A percentile compares a stretch with the other conserved stretches of the same genome.
phyloP scores from a whole-genome alignment of 2,797 vertebrate genomes.

The Artibeus jamaicensis region DNA sequence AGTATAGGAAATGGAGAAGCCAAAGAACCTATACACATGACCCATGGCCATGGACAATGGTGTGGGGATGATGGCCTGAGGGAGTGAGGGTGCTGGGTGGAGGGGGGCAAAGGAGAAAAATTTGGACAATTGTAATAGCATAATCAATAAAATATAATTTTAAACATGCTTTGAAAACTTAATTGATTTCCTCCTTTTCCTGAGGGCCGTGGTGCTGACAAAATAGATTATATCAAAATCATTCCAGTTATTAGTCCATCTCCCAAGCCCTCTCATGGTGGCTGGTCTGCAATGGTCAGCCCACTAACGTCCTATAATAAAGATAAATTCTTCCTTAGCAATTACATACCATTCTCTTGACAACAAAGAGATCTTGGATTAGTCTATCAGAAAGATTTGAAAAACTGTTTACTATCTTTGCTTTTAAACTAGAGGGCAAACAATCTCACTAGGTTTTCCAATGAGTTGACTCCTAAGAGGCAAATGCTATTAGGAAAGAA shows the following conservation, averaged over 20 bases:
- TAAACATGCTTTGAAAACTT: slow-evolving; percentile 57
- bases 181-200: slow-evolving; percentile 34
- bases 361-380: neutral
- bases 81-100: neutral
- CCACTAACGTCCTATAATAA: neutral
- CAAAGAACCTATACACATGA: too few species aligned
- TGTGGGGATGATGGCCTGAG: neutral
- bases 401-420: slow-evolving; percentile 26
- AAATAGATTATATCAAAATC: slow-evolving; percentile 47
- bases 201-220: slow-evolving; percentile 14
- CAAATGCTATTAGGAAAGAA: neutral
- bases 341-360: neutral
- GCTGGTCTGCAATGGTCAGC: neutral
- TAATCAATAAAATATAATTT: neutral
- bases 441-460: slow-evolving; percentile 2
- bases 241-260: neutral
- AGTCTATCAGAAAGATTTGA: neutral
- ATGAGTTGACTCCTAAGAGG: slow-evolving; percentile 23
- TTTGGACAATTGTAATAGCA: neutral
- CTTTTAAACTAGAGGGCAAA: slow-evolving; percentile 26
- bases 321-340: neutral
- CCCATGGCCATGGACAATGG: neutral
- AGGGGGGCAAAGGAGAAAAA: neutral
- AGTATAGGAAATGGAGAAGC: neutral
- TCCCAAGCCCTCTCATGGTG: neutral